These are phyloP conservation scores for Typhlichthys subterraneus DNA, from an alignment of 2,797 vertebrate species.

Conservation along the genomic window DNA sequence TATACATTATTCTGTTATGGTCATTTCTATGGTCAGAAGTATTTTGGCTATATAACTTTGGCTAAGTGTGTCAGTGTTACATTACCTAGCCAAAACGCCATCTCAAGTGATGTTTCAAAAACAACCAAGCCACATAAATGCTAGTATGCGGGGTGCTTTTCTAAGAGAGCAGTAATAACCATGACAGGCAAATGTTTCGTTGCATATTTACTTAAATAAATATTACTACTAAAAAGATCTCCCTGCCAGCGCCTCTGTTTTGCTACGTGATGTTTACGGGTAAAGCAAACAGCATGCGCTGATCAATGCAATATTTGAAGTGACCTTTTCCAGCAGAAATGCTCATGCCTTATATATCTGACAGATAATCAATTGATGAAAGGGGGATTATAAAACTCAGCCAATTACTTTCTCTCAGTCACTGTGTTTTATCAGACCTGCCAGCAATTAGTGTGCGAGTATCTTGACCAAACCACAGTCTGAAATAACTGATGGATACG, in stretches of 20 bases:
- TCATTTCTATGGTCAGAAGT: too few species aligned
- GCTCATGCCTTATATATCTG: slow-evolving; percentile 55
- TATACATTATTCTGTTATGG: too few species aligned
- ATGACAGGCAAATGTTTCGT: too few species aligned
- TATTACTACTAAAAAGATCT: not conserved
- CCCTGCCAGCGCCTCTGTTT: slow-evolving; percentile 27
- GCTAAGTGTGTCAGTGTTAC: too few species aligned
- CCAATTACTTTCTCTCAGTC: slow-evolving; percentile 50
- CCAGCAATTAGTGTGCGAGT: slow-evolving; percentile 25
- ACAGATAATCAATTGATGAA: slow-evolving; percentile 70
- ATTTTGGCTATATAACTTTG: too few species aligned
- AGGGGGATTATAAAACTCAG: slow-evolving; percentile 59
- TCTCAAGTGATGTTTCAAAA: too few species aligned
- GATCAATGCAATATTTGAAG: slow-evolving; percentile 49
- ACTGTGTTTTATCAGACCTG: slow-evolving; percentile 27
- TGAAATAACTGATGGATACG: slow-evolving; percentile 26
- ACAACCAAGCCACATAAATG: too few species aligned
- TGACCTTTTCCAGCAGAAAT: slow-evolving; percentile 50
- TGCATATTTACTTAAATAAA: too few species aligned
- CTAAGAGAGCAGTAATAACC: too few species aligned
- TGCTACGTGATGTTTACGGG: slow-evolving; percentile 6
- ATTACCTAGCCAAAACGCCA: too few species aligned
- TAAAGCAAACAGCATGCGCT: slow-evolving; percentile 26
- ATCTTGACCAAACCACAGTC: slow-evolving; percentile 30
- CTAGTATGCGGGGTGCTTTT: too few species aligned